Base-by-base conservation (phyloP, 2,888 invertebrate genomes). In the Idaea biselata region DNA sequence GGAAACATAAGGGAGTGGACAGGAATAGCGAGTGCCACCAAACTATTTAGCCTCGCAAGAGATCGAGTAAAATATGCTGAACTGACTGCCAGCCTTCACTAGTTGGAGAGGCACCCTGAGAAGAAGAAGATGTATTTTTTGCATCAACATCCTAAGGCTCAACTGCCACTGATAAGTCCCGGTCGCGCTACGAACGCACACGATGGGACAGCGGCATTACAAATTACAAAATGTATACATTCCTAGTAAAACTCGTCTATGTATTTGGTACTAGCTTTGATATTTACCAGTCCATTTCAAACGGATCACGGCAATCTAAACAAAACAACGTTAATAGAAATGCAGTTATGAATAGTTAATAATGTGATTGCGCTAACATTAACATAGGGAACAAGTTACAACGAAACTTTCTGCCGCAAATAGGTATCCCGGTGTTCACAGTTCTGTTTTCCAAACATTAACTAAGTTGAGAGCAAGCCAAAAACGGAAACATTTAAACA, bases 391-490 rank as follows among this genome's bases (percentile, higher is more conserved):
- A 74, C 75, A 75, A 80, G 78, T 77, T 76, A 68, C 73, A 73
- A 78, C 73, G 72, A 80, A 85, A 86, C 78, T 85, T 77, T 68
- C 64, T 63, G 69, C 83, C 83, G 65, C 82, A 81, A 82, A 82
- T 83, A 80, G 80, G 79, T 79, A 78, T 75, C 66, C 74, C 77
- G 67, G 72, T 87, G 84, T 88, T 86, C 80, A 72, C 83, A 74
- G 77, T 71, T 83, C 87, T 89, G 89, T 90, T 90, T 88, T 86
- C 84, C 81, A 79, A 87, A 86, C 89, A 91, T 91, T 90, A 90
- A 90, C 89, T 86, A 86, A 89, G 80, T 91, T 91, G 90, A 89
- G 86, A 84, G 89, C 74, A 81, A 82, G 91, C 91, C 91, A 89
- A 89, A 90, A 90, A 84, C 86, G 88, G 86, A 87, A 87, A 82